Base-by-base conservation (phyloP, 2,113 vertebrate genomes). In the Prietella phreatophila region DNA sequence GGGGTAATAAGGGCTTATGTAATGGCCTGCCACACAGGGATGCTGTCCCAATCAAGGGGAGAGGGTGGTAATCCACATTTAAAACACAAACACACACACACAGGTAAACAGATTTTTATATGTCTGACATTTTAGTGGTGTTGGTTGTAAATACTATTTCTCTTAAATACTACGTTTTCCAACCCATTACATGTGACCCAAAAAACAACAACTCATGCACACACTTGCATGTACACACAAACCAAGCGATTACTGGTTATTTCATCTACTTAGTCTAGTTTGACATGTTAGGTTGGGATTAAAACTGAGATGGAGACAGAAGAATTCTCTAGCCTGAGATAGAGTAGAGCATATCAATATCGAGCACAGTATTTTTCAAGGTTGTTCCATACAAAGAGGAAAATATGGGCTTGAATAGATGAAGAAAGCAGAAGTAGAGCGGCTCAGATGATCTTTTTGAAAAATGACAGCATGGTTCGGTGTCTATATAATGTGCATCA, bases 251-350 rank as follows among this genome's bases (percentile, higher is more conserved):
- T 39, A 65, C 36, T 87, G 65, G 80, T 83, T 83, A 75, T 83
- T 82, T 82, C 55, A 83, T 53, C 55, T 87, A 27, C 67, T 87
- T 87, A 83, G 36, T 75, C 4, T 39, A 60, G 67, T 65, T 82
- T 60, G 63, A 36, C 36, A 50, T 36, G 79, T 87, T 17, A 33
- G 63, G 33, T 60, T 58, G 15, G 63, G 33, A 39, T 65, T 63
- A 67, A 27, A 56, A 58, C 71, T 47, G 30, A 80, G 61, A 65
- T 3, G 39, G n/a, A 50, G 42, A 17, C 25, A 50, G 33, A 20
- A 78, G 76, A 86, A 82, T 81, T 33, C 50, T 86, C n/a, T 14
- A 67, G 85, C 22, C 33, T 55, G 50, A 71, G 85, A 87, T 82
- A 30, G 73, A 86, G 39, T 39, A 30, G 60, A 86, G 56, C 75